Conservation (phyloP, 2,888 invertebrate species). For the Eudasyphora cyanicolor region DNA sequence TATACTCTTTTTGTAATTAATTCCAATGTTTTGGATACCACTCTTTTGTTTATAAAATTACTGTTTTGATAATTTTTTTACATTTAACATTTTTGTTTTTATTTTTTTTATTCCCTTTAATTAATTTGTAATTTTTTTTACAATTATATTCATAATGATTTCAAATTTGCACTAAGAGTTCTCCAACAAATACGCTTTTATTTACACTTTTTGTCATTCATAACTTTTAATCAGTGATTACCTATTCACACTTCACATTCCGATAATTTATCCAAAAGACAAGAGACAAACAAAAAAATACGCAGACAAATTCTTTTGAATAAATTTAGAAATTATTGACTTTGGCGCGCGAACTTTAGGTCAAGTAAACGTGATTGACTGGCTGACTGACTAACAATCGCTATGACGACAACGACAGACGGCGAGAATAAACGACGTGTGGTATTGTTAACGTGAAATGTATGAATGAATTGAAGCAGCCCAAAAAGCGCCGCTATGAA, state of each 20-base stretch:
- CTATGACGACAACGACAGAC: constrained; percentile 14
- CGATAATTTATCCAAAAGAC: no score
- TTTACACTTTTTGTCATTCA: constrained; percentile 12
- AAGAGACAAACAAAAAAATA: neutral
- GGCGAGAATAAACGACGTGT: constrained; percentile 38
- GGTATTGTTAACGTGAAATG: constrained; percentile 58
- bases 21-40: no score
- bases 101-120: no score
- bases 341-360: constrained; percentile 57
- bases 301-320: neutral
- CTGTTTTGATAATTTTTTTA: no score
- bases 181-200: neutral
- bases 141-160: no score
- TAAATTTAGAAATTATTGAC: constrained; percentile 38
- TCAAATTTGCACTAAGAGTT: no score
- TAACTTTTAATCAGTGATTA: neutral
- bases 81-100: no score
- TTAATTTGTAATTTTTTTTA: no score
- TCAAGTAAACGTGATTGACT: constrained; percentile 12
- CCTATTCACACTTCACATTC: neutral
- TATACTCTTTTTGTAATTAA: no score
- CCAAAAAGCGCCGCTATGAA: constrained; percentile 37
- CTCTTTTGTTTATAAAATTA: no score
- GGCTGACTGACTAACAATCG: no score
- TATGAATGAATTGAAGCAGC: constrained; percentile 54